Evolutionary conservation across 2,113 vertebrate species (phyloP), one percentile per base, ranked within the genome.

Genomic region (Lagopus leucura): DNA sequence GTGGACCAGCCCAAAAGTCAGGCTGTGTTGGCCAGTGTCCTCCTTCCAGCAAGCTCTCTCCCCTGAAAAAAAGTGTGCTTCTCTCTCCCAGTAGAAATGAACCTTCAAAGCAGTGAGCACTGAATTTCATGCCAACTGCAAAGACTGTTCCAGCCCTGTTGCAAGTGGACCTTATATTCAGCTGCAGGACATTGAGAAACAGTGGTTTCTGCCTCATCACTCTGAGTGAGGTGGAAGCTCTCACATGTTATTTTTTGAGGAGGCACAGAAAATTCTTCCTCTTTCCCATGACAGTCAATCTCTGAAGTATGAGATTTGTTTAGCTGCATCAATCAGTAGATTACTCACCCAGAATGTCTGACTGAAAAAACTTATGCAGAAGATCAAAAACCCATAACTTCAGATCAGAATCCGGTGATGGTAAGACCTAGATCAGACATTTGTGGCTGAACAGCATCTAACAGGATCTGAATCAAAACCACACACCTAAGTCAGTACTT

Each of bases 101-200:
- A 16, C 24, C 55, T 11, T 82, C 4, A 1, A 47, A 82, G 40
- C 1, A n/a, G 19, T 3, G 25, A 80, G 13, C 43, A 63, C 52
- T 87, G 66, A 57, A 52, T 47, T 84, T 60, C 32, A 63, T 4
- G 4, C 1, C 2, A 76, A 3, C 55, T 48, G 6, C 24, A 5
- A 64, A 57, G 5, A 54, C 47, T 55, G 7, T 65, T 82, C 50
- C 63, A 67, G 38, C 19, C 40, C 28, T 30, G 2, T 36, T 50
- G 54, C 2, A 0, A 40, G 24, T 43, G 30, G 7, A 15, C 42
- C 1, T 0, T 17, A 14, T 34, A 13, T 65, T 54, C 67, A 66
- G 5, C 13, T 74, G 38, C 27, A 45, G 82, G 32, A 22, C 34
- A 3, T 27, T 38, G 20, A 19, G 55, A 74, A 57, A 27, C 13